These are phyloP conservation scores for Antheraea assamensis DNA, from an alignment of 2,888 invertebrate genomes.

Conservation along the genomic window DNA sequence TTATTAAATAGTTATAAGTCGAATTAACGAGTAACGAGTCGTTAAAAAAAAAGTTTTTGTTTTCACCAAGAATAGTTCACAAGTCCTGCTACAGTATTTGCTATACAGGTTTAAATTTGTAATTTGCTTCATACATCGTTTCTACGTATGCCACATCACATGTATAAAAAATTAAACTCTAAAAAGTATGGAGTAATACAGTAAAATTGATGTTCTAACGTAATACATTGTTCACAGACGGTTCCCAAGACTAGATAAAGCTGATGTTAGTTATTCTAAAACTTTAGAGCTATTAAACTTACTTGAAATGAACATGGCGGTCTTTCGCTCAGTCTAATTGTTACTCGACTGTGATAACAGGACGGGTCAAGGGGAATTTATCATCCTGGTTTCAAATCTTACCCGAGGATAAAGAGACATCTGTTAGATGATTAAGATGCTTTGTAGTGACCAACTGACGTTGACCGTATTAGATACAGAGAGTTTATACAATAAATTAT, in stretches of 20 bases:
- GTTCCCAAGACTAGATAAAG: not conserved
- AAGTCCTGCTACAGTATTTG: no score
- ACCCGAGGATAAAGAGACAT: not conserved
- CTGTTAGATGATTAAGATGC: constrained; percentile 2
- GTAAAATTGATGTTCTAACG: not conserved
- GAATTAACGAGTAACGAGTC: no score
- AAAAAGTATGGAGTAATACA: not conserved
- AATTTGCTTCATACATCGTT: no score
- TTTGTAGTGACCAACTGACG: not conserved
- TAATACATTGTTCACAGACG: not conserved
- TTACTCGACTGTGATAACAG: not conserved
- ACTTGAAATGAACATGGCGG: not conserved
- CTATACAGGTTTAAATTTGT: no score
- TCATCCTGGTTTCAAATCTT: not conserved
- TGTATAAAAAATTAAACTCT: not conserved
- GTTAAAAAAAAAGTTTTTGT: no score
- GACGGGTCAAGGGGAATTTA: constrained; percentile 2
- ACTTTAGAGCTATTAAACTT: constrained; percentile 2
- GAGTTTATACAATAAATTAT: not conserved
- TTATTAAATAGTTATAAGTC: no score
- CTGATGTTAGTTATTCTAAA: not conserved
- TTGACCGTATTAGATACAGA: not conserved
- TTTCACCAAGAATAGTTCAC: no score
- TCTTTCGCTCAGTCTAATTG: not conserved
- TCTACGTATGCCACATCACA: not conserved